Base-by-base conservation (phyloP, 2,113 vertebrate genomes). In the Neogobius melanostomus region DNA sequence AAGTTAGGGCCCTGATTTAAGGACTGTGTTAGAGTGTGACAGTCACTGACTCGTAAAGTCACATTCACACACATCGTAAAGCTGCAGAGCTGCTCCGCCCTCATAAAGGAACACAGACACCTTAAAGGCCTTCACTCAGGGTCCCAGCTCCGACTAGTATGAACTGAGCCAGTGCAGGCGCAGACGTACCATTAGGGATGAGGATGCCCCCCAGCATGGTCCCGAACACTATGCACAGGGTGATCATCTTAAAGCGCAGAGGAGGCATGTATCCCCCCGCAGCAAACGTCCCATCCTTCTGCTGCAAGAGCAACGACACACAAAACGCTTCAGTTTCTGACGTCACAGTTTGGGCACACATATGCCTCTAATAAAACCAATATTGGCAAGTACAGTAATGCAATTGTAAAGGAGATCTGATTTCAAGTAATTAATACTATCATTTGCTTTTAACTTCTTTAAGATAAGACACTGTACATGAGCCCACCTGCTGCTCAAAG, bases 241-340 rank as follows among this genome's bases (percentile, higher is more conserved):
- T 99, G 86, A 99, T 94, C 73, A 90, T 93, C 84, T 99, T 98
- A 89, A 99, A 99, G 7, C 96, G 95, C n/a, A 98, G 92, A 0
- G 98, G 97, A 5, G 98, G 97, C 96, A 99, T 98, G 84, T 99
- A 99, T 28, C 98, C 97, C 21, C 97, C 97, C 0, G 98, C 95
- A 0, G 96, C 94, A 2, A 99, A 98, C 43, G 98, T 99, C 72
- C 97, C 96, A 0, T 99, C 98, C 68, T 99, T 99, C 70, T 98
- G 98, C 97, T 99, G 79, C 5, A 49, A 16, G 8, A 72, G 17
- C 44, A 5, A 44, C 2, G 1, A 51, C 11, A 60, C 6, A 12
- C n/a, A n/a, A 36, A 48, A n/a, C 2, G 6, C 42, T 61, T 61
- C 28, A 57, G 54, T 42, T 28, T 59, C 28, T 59, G 36, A 59